These are phyloP conservation scores for Spea hammondii DNA, from an alignment of 2,797 vertebrate species.

Conservation along the genomic window DNA sequence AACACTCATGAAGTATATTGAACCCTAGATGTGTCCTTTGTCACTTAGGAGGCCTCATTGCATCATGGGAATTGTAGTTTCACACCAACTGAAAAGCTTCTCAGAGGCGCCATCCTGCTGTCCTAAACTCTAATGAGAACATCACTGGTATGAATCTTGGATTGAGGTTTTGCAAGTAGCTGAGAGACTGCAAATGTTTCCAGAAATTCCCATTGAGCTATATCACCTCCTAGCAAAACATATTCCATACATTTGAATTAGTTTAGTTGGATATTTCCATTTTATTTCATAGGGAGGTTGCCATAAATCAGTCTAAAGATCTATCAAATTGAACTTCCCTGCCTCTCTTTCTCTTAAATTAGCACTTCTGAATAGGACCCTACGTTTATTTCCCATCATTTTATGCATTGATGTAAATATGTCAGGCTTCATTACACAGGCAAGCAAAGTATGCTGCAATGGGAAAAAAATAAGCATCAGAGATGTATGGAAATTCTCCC, in stretches of 20 bases:
- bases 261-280: neutral
- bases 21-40: no score
- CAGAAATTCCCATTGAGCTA: no score
- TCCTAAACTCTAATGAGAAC: no score
- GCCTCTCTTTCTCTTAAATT: constrained; percentile 36
- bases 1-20: no score
- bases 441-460: constrained; percentile 45
- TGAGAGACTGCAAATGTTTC: no score
- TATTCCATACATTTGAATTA: neutral
- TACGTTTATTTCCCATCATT: constrained; percentile 50
- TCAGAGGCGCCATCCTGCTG: no score
- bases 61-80: no score
- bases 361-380: constrained; percentile 47
- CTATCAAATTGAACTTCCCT: constrained; percentile 29
- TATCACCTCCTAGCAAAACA: neutral
- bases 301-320: neutral
- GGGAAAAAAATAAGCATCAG: constrained; percentile 29
- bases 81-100: no score
- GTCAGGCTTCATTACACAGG: constrained; percentile 49
- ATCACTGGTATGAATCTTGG: no score
- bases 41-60: no score
- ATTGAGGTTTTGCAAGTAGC: no score
- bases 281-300: neutral
- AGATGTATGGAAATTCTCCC: constrained; percentile 49
- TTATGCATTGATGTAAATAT: constrained; percentile 48